Base-by-base conservation (phyloP, 2,888 invertebrate genomes). In the Rhagonycha fulva region DNA sequence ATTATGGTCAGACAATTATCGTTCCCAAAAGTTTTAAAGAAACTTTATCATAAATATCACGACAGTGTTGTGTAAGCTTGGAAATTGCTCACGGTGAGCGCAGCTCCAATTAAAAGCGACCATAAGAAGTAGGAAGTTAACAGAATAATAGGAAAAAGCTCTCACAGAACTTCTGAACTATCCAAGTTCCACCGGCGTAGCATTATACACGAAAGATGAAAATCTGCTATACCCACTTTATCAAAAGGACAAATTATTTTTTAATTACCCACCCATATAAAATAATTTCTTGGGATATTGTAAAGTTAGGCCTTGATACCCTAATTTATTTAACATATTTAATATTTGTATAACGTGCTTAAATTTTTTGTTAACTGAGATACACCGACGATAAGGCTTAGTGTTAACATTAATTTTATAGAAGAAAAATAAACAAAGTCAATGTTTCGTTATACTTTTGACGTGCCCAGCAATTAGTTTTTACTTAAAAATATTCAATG, bases 1-100 rank as follows among this genome's bases (percentile, higher is more conserved):
- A 83, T 84, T 83, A 83, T 80, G 82, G 82, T 74, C 67, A 70
- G 63, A 66, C 74, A 23, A 74, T 74, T 74, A 74, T 74, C 71
- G 72, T 71, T 72, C 47, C 47, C 47, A 47, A 47, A 47, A 47
- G 72, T 75, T 75, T 75, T 75, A 66, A 75, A 75, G 71, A 72
- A 71, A 75, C 68, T 68, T 75, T 71, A 71, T 71, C 60, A 71
- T 71, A 75, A 75, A 75, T 72, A 75, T 71, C 30, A 26, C 63
- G 14, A 62, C 47, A 72, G 75, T 75, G 75, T 68, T 75, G 47
- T 47, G n/a, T 47, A 47, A 47, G n/a, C 47, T 47, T 47, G 47
- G 9, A n/a, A 47, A 32, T 5, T 32, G 32, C 32, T 19, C 19
- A 19, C 19, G 19, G 2, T 19, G 19, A 19, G n/a, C 12, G 12